phyloP scores from a whole-genome alignment of 2,797 vertebrate species.

The Zenarchopterus dispar region DNA sequence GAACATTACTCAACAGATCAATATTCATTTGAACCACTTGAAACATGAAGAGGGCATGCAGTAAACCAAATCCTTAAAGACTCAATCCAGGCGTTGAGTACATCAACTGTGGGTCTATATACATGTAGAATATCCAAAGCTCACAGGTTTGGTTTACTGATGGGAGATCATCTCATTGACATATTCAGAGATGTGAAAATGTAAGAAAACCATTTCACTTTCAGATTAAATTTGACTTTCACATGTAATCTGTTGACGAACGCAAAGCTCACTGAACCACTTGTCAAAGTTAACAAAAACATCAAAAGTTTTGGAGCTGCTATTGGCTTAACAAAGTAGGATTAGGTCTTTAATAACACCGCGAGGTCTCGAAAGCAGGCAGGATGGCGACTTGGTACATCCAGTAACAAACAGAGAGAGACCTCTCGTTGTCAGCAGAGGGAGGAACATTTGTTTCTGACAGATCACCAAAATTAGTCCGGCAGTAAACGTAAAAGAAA shows the following conservation, averaged over 20 bases:
- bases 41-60: slow-evolving; percentile 59
- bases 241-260: no score
- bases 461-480: slow-evolving; percentile 16
- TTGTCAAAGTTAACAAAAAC: slow-evolving; percentile 1
- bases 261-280: no score
- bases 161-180: slow-evolving; percentile 16
- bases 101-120: slow-evolving; percentile 32
- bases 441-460: slow-evolving; percentile 12
- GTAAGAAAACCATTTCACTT: no score
- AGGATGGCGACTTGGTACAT: slow-evolving; percentile 16
- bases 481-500: slow-evolving; percentile 39
- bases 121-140: slow-evolving; percentile 23
- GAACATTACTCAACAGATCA: no score
- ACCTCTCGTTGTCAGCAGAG: slow-evolving; percentile 22
- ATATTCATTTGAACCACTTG: slow-evolving; percentile 41
- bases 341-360: slow-evolving; percentile 42
- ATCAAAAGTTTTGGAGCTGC: slow-evolving; percentile 6
- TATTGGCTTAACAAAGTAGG: slow-evolving; percentile 35
- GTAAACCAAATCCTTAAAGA: slow-evolving; percentile 49
- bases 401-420: slow-evolving; percentile 8
- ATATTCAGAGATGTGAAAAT: no score
- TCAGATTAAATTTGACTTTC: no score
- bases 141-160: slow-evolving; percentile 12
- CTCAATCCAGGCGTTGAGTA: slow-evolving; percentile 52
- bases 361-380: slow-evolving; percentile 25